Evolutionary conservation across 2,888 invertebrate species (phyloP).

Genomic region (Nineta flava): DNA sequence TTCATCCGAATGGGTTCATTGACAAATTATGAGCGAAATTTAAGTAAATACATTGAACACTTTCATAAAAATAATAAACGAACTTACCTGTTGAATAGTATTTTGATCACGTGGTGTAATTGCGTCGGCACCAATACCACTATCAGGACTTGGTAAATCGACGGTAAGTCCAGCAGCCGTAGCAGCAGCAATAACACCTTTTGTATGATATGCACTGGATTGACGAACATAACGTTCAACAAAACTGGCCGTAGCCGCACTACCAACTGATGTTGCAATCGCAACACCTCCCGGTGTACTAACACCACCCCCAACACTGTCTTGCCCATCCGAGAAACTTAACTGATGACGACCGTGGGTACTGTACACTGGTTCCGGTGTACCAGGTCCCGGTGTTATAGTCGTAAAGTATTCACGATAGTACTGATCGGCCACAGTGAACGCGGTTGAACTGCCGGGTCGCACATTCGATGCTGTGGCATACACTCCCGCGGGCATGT

Average conservation of each 20-base stretch:
- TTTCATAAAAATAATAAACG: too few relatives aligned
- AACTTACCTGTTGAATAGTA: slow-evolving; percentile 73
- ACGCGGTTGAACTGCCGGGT: slow-evolving; percentile 34
- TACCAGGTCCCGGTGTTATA: slow-evolving; percentile 34
- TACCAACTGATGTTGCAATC: slow-evolving; percentile 20
- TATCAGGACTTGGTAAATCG: slow-evolving; percentile 89
- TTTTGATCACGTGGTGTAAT: slow-evolving; percentile 84
- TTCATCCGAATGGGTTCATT: too few relatives aligned
- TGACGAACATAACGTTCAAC: slow-evolving; percentile 53
- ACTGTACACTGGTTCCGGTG: slow-evolving; percentile 35
- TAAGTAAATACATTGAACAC: too few relatives aligned
- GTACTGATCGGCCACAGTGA: slow-evolving; percentile 51
- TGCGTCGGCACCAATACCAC: slow-evolving; percentile 87
- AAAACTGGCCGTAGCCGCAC: slow-evolving; percentile 45
- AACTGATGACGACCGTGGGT: slow-evolving; percentile 31
- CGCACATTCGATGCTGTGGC: slow-evolving; percentile 23
- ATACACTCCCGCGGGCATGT: slow-evolving; percentile 27
- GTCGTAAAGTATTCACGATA: slow-evolving; percentile 66
- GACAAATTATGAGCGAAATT: too few relatives aligned
- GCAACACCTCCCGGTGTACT: slow-evolving; percentile 16
- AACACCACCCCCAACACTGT: slow-evolving; percentile 15
- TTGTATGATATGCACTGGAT: slow-evolving; percentile 48
- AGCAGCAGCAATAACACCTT: slow-evolving; percentile 56
- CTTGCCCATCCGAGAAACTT: slow-evolving; percentile 27
- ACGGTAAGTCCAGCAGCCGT: slow-evolving; percentile 72